Evolutionary conservation across 2,113 vertebrate genomes (phyloP).

Genomic region (Psophia crepitans): DNA sequence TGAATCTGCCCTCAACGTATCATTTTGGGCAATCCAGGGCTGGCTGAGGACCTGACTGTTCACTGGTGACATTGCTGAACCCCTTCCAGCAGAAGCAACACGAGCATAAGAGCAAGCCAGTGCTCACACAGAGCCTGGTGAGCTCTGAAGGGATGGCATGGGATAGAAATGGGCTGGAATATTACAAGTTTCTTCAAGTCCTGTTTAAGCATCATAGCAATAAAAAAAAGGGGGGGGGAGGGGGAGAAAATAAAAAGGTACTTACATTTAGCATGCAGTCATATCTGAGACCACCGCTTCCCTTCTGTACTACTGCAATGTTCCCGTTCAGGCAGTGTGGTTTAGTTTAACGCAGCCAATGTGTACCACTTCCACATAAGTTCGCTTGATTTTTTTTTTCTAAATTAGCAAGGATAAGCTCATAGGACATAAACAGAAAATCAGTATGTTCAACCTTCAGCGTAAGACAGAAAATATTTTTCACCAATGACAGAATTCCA

Average conservation of each 20-base stretch:
- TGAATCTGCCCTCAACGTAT: background rate
- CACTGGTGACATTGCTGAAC: background rate
- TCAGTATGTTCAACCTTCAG: background rate
- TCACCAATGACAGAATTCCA: background rate
- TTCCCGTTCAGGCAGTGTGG: background rate
- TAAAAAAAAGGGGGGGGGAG: accelerated
- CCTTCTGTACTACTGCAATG: background rate
- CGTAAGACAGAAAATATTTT: background rate
- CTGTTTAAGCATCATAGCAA: background rate
- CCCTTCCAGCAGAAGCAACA: background rate
- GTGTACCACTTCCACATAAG: background rate
- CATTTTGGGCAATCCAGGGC: background rate
- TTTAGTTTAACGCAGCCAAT: background rate
- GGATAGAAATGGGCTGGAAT: background rate
- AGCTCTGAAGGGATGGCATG: background rate
- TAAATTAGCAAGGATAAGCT: background rate
- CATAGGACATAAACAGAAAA: background rate
- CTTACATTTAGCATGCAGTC: background rate
- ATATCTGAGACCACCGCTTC: background rate
- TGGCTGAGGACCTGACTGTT: accelerated
- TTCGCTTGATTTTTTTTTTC: background rate
- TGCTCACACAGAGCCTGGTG: background rate
- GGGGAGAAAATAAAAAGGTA: background rate
- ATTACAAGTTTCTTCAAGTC: background rate
- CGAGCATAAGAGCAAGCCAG: background rate